These are phyloP conservation scores for Epinotia nisella DNA, from an alignment of 2,888 invertebrate species.

Conservation along the genomic window DNA sequence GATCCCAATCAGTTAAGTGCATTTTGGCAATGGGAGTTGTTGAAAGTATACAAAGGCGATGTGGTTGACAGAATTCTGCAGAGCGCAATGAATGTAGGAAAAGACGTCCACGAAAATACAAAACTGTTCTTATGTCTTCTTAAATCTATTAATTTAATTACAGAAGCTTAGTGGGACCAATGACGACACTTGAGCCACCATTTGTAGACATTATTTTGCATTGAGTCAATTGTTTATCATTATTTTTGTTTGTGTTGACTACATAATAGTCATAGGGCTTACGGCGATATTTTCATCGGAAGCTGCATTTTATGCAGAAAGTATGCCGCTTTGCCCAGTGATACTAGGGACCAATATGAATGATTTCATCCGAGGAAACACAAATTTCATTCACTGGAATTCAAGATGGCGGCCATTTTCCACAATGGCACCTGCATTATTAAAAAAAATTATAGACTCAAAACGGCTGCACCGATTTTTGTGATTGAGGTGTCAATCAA, in stretches of 20 bases:
- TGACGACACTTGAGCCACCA: background rate
- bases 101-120: conserved; percentile 23
- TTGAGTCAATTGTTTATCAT: background rate
- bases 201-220: background rate
- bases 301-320: too few relatives aligned
- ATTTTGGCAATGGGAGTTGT: conserved; percentile 73
- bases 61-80: conserved; percentile 34
- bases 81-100: conserved; percentile 29
- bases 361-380: too few relatives aligned
- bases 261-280: too few relatives aligned
- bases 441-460: too few relatives aligned
- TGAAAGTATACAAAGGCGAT: conserved; percentile 39
- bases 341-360: too few relatives aligned
- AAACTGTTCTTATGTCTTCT: conserved; percentile 40
- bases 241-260: background rate
- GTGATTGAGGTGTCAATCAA: too few relatives aligned
- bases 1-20: conserved; percentile 63
- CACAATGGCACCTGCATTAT: too few relatives aligned
- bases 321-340: too few relatives aligned
- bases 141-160: conserved; percentile 40
- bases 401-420: too few relatives aligned
- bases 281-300: too few relatives aligned
- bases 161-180: background rate
- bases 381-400: too few relatives aligned
- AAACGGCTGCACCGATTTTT: too few relatives aligned